Evolutionary conservation across 2,797 vertebrate genomes (phyloP).

Genomic region (Gymnocypris eckloni): DNA sequence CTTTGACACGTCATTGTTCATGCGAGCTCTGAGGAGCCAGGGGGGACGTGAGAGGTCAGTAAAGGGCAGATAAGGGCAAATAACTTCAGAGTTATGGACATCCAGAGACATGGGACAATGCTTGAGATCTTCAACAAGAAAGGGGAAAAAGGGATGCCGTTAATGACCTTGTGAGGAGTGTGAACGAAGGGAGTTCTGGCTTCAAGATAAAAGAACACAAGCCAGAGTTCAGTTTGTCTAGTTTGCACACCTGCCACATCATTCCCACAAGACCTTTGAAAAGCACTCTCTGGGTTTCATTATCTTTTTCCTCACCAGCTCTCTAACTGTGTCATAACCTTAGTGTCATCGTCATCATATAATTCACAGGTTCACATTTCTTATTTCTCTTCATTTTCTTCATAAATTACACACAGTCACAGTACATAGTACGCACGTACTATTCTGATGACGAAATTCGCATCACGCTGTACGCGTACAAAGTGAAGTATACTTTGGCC

Average conservation of each 20-base stretch:
- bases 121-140: background rate
- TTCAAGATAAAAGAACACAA: slow-evolving; percentile 28
- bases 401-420: too few relatives aligned
- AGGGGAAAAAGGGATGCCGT: background rate
- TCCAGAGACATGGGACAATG: background rate
- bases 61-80: slow-evolving; percentile 39
- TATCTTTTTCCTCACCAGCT: slow-evolving; percentile 23
- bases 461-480: too few relatives aligned
- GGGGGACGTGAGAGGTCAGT: slow-evolving; percentile 52
- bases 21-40: slow-evolving; percentile 36
- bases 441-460: too few relatives aligned
- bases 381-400: background rate
- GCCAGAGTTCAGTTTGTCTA: slow-evolving; percentile 3
- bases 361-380: background rate
- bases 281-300: slow-evolving; percentile 33
- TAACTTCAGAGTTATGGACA: slow-evolving; percentile 1
- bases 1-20: slow-evolving; percentile 79
- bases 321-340: background rate
- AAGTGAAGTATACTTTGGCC: too few relatives aligned
- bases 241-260: slow-evolving; percentile 36
- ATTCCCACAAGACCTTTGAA: background rate
- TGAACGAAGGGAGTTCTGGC: background rate
- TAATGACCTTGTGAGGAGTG: slow-evolving; percentile 16
- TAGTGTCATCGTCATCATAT: slow-evolving; percentile 22
- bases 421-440: too few relatives aligned